These are phyloP conservation scores for Phaenicophaeus curvirostris DNA, from an alignment of 2,797 vertebrate species.

Conservation along the genomic window DNA sequence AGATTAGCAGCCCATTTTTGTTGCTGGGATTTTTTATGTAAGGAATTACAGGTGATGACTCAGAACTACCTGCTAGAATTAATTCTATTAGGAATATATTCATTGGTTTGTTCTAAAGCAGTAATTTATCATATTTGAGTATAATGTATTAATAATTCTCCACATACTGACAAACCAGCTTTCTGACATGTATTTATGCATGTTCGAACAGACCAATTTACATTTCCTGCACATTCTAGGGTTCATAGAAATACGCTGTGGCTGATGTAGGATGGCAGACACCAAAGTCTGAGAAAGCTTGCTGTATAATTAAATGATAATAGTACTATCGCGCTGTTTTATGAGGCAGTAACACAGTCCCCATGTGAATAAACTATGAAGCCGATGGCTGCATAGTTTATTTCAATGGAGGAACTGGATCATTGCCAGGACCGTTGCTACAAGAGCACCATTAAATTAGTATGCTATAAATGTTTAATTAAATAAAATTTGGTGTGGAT, in stretches of 20 bases:
- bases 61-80: constrained; percentile 26
- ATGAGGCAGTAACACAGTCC: neutral
- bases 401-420: neutral
- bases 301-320: constrained; percentile 46
- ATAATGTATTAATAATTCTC: neutral
- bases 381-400: neutral
- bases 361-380: neutral
- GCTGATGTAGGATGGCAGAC: neutral
- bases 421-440: neutral
- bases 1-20: neutral
- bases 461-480: neutral
- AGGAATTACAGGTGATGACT: neutral
- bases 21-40: neutral
- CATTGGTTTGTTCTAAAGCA: neutral
- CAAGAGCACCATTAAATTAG: neutral
- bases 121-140: neutral
- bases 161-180: neutral
- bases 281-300: neutral
- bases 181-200: neutral
- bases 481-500: neutral
- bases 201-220: neutral
- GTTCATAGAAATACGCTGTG: neutral
- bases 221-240: neutral
- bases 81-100: neutral
- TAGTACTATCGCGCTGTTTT: neutral